Evolutionary conservation across 2,888 invertebrate species (phyloP).

Genomic region (Microdon myrmicae): DNA sequence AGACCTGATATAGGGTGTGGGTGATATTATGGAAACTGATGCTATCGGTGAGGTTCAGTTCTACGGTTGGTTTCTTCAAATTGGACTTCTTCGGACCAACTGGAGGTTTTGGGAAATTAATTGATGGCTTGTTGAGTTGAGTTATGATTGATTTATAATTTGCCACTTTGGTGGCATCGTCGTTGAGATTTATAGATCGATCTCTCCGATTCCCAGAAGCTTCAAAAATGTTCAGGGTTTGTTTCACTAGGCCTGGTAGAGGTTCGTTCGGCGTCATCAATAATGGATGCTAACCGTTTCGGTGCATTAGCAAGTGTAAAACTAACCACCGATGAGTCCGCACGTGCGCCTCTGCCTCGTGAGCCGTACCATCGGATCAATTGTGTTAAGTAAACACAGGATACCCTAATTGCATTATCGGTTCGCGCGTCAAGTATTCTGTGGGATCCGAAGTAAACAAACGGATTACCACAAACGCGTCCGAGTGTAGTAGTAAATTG

Average conservation of each 20-base stretch:
- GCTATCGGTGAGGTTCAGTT: conserved; percentile 3
- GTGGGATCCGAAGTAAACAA: too few species aligned
- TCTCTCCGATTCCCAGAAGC: conserved; percentile 70
- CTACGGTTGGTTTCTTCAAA: conserved; percentile 14
- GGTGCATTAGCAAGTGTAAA: too few species aligned
- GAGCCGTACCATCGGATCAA: too few species aligned
- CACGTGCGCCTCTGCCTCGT: too few species aligned
- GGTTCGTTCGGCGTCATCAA: conserved; percentile 83
- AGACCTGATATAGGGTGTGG: conserved; percentile 3
- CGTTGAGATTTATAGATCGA: conserved; percentile 67
- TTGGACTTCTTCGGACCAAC: conserved; percentile 58
- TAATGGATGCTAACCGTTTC: conserved; percentile 73
- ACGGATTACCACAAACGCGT: too few species aligned
- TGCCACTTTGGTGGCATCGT: conserved; percentile 75
- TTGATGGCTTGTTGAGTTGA: conserved; percentile 70
- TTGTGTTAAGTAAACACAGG: too few species aligned
- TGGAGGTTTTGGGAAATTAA: conserved; percentile 68
- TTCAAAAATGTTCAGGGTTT: conserved; percentile 87
- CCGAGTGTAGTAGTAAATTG: too few species aligned
- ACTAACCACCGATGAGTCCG: too few species aligned
- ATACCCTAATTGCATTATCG: too few species aligned
- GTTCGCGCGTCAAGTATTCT: too few species aligned
- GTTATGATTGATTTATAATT: conserved; percentile 74
- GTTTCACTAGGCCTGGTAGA: conserved; percentile 88
- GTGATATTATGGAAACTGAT: conserved; percentile 4